Percentiles rank a stretch among this genome's conserved stretches.
Evolutionary conservation across 1,140 invertebrate species (phyloP).

Genomic region (Drosophila nigromelanica): DNA sequence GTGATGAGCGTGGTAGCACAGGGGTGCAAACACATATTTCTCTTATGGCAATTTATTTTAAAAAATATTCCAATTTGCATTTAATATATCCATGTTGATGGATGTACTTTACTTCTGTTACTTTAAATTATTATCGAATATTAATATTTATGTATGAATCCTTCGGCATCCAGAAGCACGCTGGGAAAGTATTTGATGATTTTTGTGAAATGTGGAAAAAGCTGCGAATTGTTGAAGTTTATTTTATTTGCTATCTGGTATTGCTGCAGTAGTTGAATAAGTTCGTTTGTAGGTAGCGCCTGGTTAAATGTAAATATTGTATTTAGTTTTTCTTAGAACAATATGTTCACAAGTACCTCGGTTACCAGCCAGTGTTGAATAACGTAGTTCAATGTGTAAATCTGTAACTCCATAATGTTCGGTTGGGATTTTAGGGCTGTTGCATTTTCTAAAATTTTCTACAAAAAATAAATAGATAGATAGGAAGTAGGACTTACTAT

Average conservation of each 20-base stretch:
- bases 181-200: constrained; percentile 49
- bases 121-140: background rate
- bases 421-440: constrained; percentile 4
- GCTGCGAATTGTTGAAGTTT: constrained; percentile 39
- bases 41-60: background rate
- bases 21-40: background rate
- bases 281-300: constrained; percentile 5
- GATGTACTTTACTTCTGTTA: background rate
- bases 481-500: background rate
- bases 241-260: constrained; percentile 46
- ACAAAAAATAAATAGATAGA: background rate
- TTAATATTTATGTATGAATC: constrained; percentile 28
- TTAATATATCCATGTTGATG: background rate
- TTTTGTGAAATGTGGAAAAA: constrained; percentile 52
- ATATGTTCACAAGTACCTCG: background rate
- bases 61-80: background rate
- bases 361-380: constrained; percentile 46
- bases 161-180: constrained; percentile 45
- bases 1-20: background rate
- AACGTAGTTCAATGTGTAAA: constrained; percentile 52
- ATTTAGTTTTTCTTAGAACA: background rate
- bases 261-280: constrained; percentile 35
- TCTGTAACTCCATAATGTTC: constrained; percentile 39
- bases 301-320: background rate
- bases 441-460: constrained; percentile 51